Base-by-base conservation (phyloP, 1,140 invertebrate species). In the Polypedilum pembai region DNA sequence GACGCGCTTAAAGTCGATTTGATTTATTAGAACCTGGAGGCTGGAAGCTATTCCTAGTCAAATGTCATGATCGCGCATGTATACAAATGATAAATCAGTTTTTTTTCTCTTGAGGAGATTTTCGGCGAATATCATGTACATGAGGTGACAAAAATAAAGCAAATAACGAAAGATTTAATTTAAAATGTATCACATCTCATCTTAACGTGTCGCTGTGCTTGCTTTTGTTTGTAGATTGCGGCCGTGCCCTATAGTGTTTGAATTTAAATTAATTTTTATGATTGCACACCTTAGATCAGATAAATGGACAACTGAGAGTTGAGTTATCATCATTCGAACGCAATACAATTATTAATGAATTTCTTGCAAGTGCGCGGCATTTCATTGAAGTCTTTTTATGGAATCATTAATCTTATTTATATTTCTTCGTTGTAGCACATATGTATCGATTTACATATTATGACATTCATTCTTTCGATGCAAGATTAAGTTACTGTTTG, bases 121-220 rank as follows among this genome's bases (percentile, higher is more conserved):
- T 33, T 33, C 5, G 24, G 24, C 24, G 5, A 33, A 5, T 33
- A 33, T 33, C 24, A 33, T 33, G 24, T 33, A 33, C 24, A 33
- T 33, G 45, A 56, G 45, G n/a, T 56, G n/a, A 56, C 45, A 56
- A 56, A n/a, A 56, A 56, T 15, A 56, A 56, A 33, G 24, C 24
- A 33, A 33, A 33, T 33, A 33, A 33, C 5, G 45, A 4, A 56
- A 56, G 12, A 12, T 33, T 33, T 56, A 12, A 56, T 56, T 56
- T 56, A 56, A 56, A 56, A 56, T 56, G 45, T 56, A 56, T 56
- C 45, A 15, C 45, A 56, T 56, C 45, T 56, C 45, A 56, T n/a
- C 45, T 15, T n/a, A 56, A 56, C 45, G 12, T 56, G 8, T n/a
- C 15, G 45, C 12, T 33, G 24, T 33, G 24, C 5, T 33, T 33